These are phyloP conservation scores for Lucilia sericata DNA, from an alignment of 1,140 invertebrate species.

Conservation along the genomic window DNA sequence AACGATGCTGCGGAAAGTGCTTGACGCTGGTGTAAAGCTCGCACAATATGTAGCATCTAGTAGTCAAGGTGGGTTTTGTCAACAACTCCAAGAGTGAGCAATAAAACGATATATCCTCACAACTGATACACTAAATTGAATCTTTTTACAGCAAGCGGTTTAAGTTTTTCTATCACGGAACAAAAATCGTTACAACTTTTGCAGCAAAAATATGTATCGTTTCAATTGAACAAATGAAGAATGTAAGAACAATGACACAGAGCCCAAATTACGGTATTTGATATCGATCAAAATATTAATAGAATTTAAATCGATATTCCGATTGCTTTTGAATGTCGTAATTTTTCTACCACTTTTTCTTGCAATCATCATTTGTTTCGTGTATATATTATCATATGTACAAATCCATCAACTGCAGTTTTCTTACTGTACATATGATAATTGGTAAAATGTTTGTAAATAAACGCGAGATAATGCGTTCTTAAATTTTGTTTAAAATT, in stretches of 20 bases:
- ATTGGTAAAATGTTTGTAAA: not conserved
- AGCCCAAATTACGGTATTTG: no score
- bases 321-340: no score
- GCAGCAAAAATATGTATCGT: not conserved
- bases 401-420: not conserved
- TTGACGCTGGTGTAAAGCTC: not conserved
- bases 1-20: constrained; percentile 20
- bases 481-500: not conserved
- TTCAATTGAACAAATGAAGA: not conserved
- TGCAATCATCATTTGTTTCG: not conserved
- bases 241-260: not conserved
- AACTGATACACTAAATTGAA: constrained; percentile 5
- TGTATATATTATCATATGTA: not conserved
- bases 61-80: constrained; percentile 9
- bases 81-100: not conserved
- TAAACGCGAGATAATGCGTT: not conserved
- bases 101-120: not conserved
- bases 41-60: constrained; percentile 19
- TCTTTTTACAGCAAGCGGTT: constrained; percentile 29
- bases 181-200: not conserved
- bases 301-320: no score
- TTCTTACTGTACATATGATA: not conserved
- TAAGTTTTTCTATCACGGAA: not conserved
- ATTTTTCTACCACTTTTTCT: not conserved
- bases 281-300: no score